Conservation (phyloP, 2,113 vertebrate genomes). For the Cygnus atratus region DNA sequence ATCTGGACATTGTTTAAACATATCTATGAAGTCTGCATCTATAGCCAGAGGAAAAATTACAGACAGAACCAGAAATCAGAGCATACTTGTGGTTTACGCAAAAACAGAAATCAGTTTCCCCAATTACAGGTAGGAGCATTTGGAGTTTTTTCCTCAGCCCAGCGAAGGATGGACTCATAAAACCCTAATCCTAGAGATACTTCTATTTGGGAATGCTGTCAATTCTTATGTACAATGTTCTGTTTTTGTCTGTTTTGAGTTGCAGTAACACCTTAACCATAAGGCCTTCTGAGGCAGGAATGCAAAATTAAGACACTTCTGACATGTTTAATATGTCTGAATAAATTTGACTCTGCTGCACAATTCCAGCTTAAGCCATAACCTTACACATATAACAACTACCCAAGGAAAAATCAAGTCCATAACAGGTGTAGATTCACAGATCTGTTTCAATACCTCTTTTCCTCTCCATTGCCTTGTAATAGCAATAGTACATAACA, state of each 20-base stretch:
- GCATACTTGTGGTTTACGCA: fast-evolving
- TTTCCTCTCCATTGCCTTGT: not conserved
- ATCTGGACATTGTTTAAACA: not conserved
- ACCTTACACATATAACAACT: not conserved
- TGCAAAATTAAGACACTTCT: not conserved
- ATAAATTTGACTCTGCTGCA: not conserved
- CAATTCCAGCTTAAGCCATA: not conserved
- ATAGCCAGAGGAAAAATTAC: not conserved
- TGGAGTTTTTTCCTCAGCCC: not conserved
- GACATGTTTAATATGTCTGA: not conserved
- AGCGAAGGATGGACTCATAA: fast-evolving
- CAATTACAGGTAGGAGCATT: not conserved
- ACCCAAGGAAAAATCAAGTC: not conserved
- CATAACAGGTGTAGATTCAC: not conserved
- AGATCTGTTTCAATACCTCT: not conserved
- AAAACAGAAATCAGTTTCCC: not conserved
- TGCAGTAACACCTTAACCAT: not conserved
- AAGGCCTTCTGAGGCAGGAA: not conserved
- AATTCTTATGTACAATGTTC: not conserved
- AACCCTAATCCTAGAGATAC: not conserved
- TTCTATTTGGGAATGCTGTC: fast-evolving
- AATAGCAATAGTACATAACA: not conserved
- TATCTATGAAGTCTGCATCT: fast-evolving
- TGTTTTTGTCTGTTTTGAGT: not conserved
- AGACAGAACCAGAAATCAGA: fast-evolving